A percentile compares a stretch with the other conserved stretches of the same genome.
Conservation (phyloP, 2,797 vertebrate genomes). For the Pseudochirops cupreus region DNA sequence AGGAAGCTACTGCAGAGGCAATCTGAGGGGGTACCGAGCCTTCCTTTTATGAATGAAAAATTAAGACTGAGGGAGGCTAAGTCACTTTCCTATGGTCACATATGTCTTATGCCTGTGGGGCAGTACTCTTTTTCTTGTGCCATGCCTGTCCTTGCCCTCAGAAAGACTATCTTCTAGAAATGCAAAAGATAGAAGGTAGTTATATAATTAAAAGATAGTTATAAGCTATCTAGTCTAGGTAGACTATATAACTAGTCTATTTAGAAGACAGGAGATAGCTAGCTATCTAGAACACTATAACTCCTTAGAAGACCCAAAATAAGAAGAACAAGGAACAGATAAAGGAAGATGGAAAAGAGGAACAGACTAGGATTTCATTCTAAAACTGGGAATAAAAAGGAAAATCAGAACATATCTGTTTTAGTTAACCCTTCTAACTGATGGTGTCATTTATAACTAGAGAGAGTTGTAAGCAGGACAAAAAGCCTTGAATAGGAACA, state of each 20-base stretch:
- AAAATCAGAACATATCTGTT: conserved; percentile 74
- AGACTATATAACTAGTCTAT: background rate
- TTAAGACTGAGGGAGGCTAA: background rate
- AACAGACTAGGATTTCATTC: background rate
- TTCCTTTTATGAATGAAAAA: background rate
- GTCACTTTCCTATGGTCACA: background rate
- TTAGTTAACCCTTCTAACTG: conserved; percentile 61
- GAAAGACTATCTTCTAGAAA: background rate
- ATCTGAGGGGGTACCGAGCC: background rate
- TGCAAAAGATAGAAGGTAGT: background rate
- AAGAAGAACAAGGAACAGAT: conserved; percentile 53
- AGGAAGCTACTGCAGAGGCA: background rate
- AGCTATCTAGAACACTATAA: background rate
- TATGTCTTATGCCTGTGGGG: background rate
- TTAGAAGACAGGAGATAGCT: background rate
- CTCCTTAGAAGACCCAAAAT: background rate
- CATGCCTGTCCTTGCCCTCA: background rate
- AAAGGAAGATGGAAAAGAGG: conserved; percentile 54
- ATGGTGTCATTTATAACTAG: conserved; percentile 74
- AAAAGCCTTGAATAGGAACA: conserved; percentile 49
- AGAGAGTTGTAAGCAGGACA: conserved; percentile 75
- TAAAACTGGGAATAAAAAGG: conserved; percentile 45
- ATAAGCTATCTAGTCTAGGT: background rate
- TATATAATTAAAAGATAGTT: background rate
- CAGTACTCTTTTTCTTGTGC: background rate